Percentiles rank a stretch among this genome's conserved stretches.
Evolutionary conservation across 2,113 vertebrate genomes (phyloP).

Genomic region (Brachyistius frenatus): DNA sequence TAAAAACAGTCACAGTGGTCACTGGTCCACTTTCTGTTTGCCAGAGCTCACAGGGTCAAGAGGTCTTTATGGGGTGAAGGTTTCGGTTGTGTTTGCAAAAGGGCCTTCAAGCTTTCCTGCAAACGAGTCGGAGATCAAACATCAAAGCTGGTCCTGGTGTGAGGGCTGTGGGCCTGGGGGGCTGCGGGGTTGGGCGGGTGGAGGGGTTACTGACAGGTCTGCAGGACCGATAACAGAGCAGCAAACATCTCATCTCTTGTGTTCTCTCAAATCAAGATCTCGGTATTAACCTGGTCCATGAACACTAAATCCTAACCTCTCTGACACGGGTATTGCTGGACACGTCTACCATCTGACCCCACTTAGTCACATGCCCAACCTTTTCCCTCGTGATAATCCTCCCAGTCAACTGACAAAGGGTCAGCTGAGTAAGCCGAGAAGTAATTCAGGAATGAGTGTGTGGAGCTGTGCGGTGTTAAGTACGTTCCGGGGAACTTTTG

Average conservation of each 20-base stretch:
- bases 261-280: conserved; percentile 32
- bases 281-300: conserved; percentile 49
- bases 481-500: conserved; percentile 43
- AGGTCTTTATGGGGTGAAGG: conserved; percentile 70
- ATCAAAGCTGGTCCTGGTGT: conserved; percentile 68
- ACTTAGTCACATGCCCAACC: conserved; percentile 70
- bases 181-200: conserved; percentile 37
- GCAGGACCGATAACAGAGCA: conserved; percentile 54
- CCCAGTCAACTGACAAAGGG: conserved; percentile 72
- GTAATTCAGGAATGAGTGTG: conserved; percentile 57
- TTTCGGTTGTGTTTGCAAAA: conserved; percentile 74
- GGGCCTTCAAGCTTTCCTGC: conserved; percentile 72
- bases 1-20: conserved; percentile 30
- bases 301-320: conserved; percentile 49
- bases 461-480: conserved; percentile 33
- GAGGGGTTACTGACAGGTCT: conserved; percentile 51
- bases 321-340: conserved; percentile 40
- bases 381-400: conserved; percentile 70
- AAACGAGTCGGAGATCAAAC: conserved; percentile 80
- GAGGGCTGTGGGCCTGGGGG: conserved; percentile 48
- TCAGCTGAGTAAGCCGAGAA: conserved; percentile 71
- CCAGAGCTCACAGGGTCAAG: conserved; percentile 56
- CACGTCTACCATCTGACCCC: conserved; percentile 61
- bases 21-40: conserved; percentile 61
- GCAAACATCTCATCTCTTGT: conserved; percentile 49